Evolutionary conservation across 1,140 invertebrate genomes (phyloP).

Genomic region (Uloborus diversus): DNA sequence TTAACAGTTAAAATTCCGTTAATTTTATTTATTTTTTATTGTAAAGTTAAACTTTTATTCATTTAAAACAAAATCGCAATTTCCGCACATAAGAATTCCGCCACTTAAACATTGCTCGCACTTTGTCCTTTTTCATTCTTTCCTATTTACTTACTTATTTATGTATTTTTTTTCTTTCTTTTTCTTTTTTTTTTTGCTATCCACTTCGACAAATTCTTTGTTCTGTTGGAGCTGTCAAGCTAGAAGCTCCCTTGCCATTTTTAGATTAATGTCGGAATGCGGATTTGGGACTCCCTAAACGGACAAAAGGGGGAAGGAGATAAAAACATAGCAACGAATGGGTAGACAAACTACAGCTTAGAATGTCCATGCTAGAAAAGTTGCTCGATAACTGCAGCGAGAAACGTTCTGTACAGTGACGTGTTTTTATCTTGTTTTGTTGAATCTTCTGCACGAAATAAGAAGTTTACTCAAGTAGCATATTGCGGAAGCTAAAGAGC

Average conservation of each 20-base stretch:
- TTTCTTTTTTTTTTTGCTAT: background rate
- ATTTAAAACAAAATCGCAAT: no score
- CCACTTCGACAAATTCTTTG: background rate
- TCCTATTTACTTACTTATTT: background rate
- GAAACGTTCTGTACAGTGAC: background rate
- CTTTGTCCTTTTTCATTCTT: no score
- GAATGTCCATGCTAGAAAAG: background rate
- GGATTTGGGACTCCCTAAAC: conserved; percentile 20
- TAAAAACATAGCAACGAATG: conserved; percentile 19
- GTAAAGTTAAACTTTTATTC: no score
- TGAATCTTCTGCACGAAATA: no score
- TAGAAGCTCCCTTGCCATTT: background rate
- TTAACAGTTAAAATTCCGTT: no score
- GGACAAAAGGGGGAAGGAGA: background rate
- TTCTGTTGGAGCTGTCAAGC: background rate
- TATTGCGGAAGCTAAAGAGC: no score
- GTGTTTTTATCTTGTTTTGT: no score
- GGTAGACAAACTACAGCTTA: conserved; percentile 38
- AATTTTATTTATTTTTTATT: no score
- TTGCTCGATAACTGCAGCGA: conserved; percentile 5
- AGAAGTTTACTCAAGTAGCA: no score
- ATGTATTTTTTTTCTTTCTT: background rate
- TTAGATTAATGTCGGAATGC: conserved; percentile 35
- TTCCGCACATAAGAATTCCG: no score
- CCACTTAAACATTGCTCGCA: no score